Percentiles rank a stretch among this genome's conserved stretches.
Evolutionary conservation across 2,113 vertebrate genomes (phyloP).

Genomic region (Chaenogobius annularis): DNA sequence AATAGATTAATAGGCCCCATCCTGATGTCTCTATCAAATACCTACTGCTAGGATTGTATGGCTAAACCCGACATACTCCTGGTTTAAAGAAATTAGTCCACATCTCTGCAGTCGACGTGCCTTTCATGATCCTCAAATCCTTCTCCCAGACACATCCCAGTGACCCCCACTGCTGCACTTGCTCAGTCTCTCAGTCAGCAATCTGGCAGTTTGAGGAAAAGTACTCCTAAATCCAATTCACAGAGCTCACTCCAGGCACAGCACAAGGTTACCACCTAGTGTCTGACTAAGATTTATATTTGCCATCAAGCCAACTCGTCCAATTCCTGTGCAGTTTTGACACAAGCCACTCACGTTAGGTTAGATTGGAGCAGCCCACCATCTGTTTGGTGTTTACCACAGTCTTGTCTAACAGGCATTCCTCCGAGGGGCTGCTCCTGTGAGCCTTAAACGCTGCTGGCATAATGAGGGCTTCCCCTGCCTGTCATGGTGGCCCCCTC

Average conservation of each 20-base stretch:
- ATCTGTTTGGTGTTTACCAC: conserved; percentile 69
- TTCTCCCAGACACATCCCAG: not conserved
- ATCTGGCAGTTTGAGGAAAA: conserved; percentile 1
- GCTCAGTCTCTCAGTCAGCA: conserved; percentile 22
- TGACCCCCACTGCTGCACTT: not conserved
- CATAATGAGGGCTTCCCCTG: conserved; percentile 59
- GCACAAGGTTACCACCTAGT: conserved; percentile 67
- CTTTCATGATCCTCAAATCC: conserved; percentile 38
- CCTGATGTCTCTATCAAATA: conserved; percentile 56
- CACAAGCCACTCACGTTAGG: conserved; percentile 6
- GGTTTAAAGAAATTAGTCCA: conserved; percentile 70
- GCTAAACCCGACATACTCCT: conserved; percentile 56
- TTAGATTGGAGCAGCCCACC: conserved; percentile 18
- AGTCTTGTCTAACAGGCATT: conserved; percentile 53
- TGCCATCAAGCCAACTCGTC: not conserved
- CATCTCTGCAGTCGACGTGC: conserved; percentile 20
- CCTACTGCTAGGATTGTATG: conserved; percentile 70
- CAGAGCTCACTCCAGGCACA: conserved; percentile 4
- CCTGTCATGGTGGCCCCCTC: conserved; percentile 58
- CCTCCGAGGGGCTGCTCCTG: conserved; percentile 55
- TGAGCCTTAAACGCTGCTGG: conserved; percentile 44
- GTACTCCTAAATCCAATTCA: not conserved
- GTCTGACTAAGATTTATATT: conserved; percentile 20
- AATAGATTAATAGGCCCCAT: conserved; percentile 57
- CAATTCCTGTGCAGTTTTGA: conserved; percentile 7